These are phyloP conservation scores for Nannobrachium achirus DNA, from an alignment of 2,113 vertebrate species.

Conservation along the genomic window DNA sequence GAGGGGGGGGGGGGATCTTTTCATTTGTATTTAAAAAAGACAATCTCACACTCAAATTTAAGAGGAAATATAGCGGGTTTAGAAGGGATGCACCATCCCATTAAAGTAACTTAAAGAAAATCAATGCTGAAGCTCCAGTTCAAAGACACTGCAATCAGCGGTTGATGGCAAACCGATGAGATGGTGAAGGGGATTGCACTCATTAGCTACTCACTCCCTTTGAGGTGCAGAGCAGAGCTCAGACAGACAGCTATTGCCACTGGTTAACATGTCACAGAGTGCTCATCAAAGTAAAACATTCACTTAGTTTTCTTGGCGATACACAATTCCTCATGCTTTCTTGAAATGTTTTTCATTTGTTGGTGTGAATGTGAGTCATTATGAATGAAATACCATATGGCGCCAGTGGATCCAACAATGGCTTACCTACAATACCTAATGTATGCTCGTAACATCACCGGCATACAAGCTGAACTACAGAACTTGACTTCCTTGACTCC, in stretches of 20 bases:
- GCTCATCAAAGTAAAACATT: constrained; percentile 21
- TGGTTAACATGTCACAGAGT: constrained; percentile 15
- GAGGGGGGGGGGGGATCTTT: constrained; percentile 25
- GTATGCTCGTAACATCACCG: too few species aligned
- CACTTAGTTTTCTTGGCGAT: too few species aligned
- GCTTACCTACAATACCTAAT: too few species aligned
- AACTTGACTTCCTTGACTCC: too few species aligned
- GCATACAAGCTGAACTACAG: too few species aligned
- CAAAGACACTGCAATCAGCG: constrained; percentile 52
- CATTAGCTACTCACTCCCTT: constrained; percentile 20
- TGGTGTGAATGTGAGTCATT: too few species aligned
- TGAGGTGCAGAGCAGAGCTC: constrained; percentile 8
- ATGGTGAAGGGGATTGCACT: constrained; percentile 36
- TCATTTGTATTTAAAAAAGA: constrained; percentile 38
- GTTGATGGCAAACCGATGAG: constrained; percentile 37
- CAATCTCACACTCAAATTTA: constrained; percentile 43
- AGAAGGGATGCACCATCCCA: constrained; percentile 33
- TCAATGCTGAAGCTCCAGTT: constrained; percentile 61
- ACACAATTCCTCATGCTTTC: too few species aligned
- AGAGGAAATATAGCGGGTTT: constrained; percentile 32
- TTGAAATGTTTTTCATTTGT: too few species aligned
- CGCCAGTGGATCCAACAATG: too few species aligned
- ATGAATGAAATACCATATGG: too few species aligned
- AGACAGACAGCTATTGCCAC: too few species aligned
- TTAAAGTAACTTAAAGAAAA: constrained; percentile 69